Conservation (phyloP, 2,113 vertebrate genomes). For the Neomonachus schauinslandi region DNA sequence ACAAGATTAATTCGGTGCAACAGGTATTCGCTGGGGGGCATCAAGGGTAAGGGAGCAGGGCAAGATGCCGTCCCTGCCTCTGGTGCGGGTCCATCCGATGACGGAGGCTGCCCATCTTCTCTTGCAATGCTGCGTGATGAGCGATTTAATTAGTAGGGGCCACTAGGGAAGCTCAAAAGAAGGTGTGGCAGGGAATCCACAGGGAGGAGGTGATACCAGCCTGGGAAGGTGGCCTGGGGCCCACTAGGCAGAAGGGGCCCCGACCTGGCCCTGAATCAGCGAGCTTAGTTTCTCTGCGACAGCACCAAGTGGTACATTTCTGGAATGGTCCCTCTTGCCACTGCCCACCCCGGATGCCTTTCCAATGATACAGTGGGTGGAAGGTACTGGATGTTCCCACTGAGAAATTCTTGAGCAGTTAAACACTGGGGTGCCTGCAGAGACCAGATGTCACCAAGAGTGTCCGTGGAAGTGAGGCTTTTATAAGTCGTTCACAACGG, state of each 20-base stretch:
- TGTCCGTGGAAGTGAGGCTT: rapidly evolving
- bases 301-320: background rate
- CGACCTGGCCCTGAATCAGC: background rate
- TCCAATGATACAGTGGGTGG: background rate
- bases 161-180: background rate
- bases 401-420: background rate
- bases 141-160: background rate
- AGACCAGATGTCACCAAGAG: background rate
- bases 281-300: background rate
- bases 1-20: background rate
- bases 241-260: background rate
- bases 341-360: background rate
- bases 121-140: background rate
- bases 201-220: background rate
- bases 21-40: background rate
- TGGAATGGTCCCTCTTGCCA: background rate
- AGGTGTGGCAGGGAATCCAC: background rate
- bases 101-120: background rate
- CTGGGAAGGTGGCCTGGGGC: background rate
- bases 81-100: rapidly evolving
- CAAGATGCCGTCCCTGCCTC: rapidly evolving
- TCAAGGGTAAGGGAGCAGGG: background rate
- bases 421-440: rapidly evolving
- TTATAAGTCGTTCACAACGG: background rate
- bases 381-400: no score